These are phyloP conservation scores for Urocitellus parryii DNA, from an alignment of 2,113 vertebrate genomes.

Conservation along the genomic window DNA sequence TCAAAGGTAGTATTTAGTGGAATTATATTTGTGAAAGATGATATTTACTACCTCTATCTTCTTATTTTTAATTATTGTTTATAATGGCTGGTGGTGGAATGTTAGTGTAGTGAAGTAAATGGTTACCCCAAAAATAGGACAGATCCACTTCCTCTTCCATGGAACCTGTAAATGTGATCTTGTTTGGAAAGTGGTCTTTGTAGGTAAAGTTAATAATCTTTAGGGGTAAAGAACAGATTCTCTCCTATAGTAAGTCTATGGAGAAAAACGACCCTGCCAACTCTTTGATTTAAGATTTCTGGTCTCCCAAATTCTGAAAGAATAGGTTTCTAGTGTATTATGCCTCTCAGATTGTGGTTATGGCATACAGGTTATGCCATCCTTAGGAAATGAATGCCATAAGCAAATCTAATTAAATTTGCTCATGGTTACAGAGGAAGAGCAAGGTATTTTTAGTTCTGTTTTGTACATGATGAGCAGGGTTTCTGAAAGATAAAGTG, in stretches of 20 bases:
- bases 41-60: background rate
- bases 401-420: background rate
- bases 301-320: background rate
- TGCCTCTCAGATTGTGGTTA: background rate
- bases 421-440: background rate
- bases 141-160: background rate
- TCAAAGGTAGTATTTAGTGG: background rate
- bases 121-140: background rate
- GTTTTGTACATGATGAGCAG: background rate
- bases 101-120: background rate
- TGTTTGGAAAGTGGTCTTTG: background rate
- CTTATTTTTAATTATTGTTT: background rate
- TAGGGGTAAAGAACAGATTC: background rate
- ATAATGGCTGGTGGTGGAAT: background rate
- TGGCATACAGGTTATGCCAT: background rate
- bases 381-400: background rate
- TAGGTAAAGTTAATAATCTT: background rate
- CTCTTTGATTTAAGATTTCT: background rate
- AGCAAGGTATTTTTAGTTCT: background rate
- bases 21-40: background rate
- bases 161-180: background rate
- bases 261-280: background rate
- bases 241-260: background rate
- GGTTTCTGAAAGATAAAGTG: background rate
- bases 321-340: background rate